Evolutionary conservation across 2,113 vertebrate species (phyloP), one percentile per base, ranked within the genome.

Genomic region (Chroicocephalus ridibundus): DNA sequence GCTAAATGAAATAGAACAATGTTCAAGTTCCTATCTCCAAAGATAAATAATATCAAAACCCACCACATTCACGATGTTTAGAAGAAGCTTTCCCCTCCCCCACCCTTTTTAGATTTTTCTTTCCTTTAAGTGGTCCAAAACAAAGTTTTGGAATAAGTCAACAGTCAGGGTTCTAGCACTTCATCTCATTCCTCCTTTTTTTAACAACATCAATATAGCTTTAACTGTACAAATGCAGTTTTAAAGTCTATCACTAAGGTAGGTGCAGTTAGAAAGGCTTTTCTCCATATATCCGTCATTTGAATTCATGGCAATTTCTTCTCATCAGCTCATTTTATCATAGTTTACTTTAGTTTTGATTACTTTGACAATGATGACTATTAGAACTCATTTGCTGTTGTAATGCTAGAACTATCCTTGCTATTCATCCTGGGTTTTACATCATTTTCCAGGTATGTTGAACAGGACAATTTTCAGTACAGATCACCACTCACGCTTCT

Each of bases 61-160:
- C 25, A 65, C 9, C 3, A n/a, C 7, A 58, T 38, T 25, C 38
- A 27, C 9, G 88, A 42, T 9, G 1, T 7, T 85, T 38, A 72
- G 11, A 77, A 32, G 0, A 13, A 47, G 13, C 1, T 6, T 19
- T 49, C 47, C 9, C 47, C 47, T 2, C 11, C 3, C 3, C 3
- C 6, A 31, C 3, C 1, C 1, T 5, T 16, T 10, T 34, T 10
- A 49, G 20, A 22, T 5, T 24, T 36, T 26, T 10, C 1, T 49
- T 78, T 46, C 34, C 16, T 61, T 76, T 25, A 22, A 26, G 47
- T 64, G 2, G 3, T 31, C 11, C 5, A 64, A 52, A 82, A 31
- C 3, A 38, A 65, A 60, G 10, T 44, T 36, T 62, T 19, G 3
- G 24, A 79, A 54, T 26, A 38, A 60, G 2, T 13, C 47, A 52